A percentile compares a stretch with the other conserved stretches of the same genome.
Evolutionary conservation across 2,888 invertebrate species (phyloP).

Genomic region (Dasypogon diadema): DNA sequence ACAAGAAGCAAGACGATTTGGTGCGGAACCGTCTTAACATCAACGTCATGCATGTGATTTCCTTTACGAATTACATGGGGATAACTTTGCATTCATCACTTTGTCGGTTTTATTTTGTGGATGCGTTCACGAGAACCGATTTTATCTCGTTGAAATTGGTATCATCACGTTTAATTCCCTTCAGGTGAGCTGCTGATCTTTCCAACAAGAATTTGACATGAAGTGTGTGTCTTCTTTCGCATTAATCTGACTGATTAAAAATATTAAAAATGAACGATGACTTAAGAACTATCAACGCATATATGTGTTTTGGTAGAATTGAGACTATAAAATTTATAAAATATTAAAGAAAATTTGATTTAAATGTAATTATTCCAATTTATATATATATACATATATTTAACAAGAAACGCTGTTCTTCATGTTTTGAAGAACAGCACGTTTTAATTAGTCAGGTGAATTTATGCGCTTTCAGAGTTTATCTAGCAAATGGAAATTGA

Average conservation of each 20-base stretch:
- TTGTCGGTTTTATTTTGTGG: neutral
- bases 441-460: too few species aligned
- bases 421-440: too few species aligned
- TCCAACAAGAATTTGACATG: neutral
- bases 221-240: neutral
- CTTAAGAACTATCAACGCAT: too few species aligned
- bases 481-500: too few species aligned
- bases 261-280: too few species aligned
- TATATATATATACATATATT: too few species aligned
- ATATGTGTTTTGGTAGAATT: too few species aligned
- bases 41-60: neutral
- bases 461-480: too few species aligned
- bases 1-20: neutral
- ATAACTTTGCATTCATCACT: neutral
- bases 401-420: too few species aligned
- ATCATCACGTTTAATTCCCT: neutral
- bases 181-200: neutral
- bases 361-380: too few species aligned
- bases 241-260: neutral
- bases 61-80: neutral
- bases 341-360: too few species aligned
- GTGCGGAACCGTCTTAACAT: neutral
- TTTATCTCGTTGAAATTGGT: neutral
- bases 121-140: neutral
- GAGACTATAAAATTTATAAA: too few species aligned